Evolutionary conservation across 2,888 invertebrate species (phyloP), one percentile per base, ranked within the genome.

Genomic region (Electrophaes corylata): DNA sequence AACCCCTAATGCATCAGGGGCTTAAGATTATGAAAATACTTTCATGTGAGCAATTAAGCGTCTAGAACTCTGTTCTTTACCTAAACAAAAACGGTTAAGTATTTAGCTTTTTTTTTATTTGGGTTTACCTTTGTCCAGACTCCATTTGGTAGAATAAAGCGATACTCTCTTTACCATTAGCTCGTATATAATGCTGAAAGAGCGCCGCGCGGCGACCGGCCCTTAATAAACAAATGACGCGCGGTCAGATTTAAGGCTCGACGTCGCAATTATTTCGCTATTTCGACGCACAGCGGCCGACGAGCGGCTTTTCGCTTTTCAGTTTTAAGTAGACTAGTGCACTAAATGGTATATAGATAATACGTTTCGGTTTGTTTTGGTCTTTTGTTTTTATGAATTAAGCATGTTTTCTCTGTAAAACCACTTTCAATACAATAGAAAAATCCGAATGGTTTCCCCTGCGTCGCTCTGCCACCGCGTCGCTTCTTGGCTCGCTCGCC

Each of bases 211-310:
- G 76, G 79, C 72, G 76, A 79, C 72, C 2, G 72, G 81, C 66
- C 77, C 79, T 82, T 87, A 88, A 88, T 87, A 87, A 88, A 87
- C 87, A 86, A 88, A 87, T 88, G 88, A 88, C 84, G 86, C 78
- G 73, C 69, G 72, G 65, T 58, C 76, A 75, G 84, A 88, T 86
- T 88, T 87, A 88, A 84, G 75, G 77, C 72, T 74, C 60, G 64
- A 66, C 77, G 78, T 76, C 76, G 86, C 88, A 88, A 88, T 88
- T 88, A 88, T 88, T 88, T 88, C 77, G 76, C 86, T 85, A 83
- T 85, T 83, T 80, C 80, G 76, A 83, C 79, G 81, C 71, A 75
- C 64, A 45, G 18, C 11, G 43, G 6, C 14, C 70, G 68, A 57
- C 43, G 5, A 76, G 79, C 81, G 80, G 81, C 78, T 71, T 80